Evolutionary conservation across 2,888 invertebrate genomes (phyloP).

Genomic region (Argynnis bischoffii): DNA sequence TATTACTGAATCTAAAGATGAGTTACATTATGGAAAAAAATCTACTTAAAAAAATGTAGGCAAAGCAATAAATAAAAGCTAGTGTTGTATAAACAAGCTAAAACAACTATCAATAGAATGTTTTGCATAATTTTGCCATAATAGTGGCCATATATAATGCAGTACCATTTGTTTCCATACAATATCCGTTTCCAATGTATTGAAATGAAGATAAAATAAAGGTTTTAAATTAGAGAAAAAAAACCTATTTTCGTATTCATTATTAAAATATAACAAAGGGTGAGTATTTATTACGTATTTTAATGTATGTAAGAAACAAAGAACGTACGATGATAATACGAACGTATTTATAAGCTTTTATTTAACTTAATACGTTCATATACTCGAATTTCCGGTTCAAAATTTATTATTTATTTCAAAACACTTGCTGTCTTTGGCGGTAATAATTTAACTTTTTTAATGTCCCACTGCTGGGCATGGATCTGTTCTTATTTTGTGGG

Average conservation of each 20-base stretch:
- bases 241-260: conserved; percentile 6
- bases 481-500: too few relatives aligned
- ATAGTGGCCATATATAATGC: conserved; percentile 38
- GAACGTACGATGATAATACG: background rate
- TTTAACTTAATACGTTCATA: too few relatives aligned
- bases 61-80: background rate
- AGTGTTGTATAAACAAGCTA: conserved; percentile 17
- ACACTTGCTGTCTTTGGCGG: too few relatives aligned
- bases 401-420: too few relatives aligned
- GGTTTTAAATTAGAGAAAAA: conserved; percentile 25
- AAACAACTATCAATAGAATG: conserved; percentile 24
- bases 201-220: conserved; percentile 15
- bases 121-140: conserved; percentile 33
- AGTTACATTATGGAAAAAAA: background rate
- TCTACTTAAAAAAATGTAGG: background rate
- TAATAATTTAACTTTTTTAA: too few relatives aligned
- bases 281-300: conserved; percentile 9
- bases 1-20: too few relatives aligned
- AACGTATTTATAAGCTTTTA: too few relatives aligned
- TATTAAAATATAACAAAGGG: conserved; percentile 12
- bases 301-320: background rate
- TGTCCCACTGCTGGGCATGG: too few relatives aligned
- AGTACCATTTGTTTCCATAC: conserved; percentile 39
- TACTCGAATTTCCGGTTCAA: too few relatives aligned
- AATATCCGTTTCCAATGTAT: conserved; percentile 33